Percentiles rank a stretch among this genome's conserved stretches.
phyloP scores from a whole-genome alignment of 2,797 vertebrate species.

The Todus mexicanus region DNA sequence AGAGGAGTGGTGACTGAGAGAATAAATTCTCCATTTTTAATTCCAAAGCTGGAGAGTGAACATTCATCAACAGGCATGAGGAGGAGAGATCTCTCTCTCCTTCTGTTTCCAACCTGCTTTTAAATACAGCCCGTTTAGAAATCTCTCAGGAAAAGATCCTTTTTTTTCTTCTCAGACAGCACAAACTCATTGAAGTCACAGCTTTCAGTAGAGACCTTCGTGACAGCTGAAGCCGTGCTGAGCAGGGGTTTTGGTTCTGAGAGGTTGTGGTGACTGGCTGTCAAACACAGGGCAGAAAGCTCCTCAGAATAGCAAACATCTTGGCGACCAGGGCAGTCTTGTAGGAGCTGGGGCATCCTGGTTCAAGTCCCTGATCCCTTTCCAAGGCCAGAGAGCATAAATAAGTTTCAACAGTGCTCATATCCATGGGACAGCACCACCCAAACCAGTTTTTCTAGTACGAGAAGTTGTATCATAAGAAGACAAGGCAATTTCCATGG shows the following conservation, averaged over 20 bases:
- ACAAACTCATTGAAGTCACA: neutral
- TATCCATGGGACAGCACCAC: neutral
- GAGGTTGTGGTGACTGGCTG: neutral
- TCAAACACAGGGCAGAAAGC: neutral
- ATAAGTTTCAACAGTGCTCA: neutral
- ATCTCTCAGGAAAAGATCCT: neutral
- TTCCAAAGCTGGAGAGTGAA: neutral
- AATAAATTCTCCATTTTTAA: conserved; percentile 47
- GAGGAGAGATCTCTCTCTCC: neutral
- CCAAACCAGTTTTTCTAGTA: neutral
- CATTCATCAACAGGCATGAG: conserved; percentile 2
- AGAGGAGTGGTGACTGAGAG: neutral
- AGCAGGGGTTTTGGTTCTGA: neutral
- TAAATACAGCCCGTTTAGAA: neutral
- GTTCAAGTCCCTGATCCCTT: neutral
- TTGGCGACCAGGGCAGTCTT: neutral
- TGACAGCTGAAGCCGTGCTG: neutral
- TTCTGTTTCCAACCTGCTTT: neutral
- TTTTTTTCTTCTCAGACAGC: neutral
- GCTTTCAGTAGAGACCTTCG: neutral
- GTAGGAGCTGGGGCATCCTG: neutral
- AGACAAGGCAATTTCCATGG: neutral
- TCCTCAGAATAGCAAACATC: neutral
- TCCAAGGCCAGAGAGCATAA: neutral
- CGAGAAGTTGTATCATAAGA: neutral